Conservation (phyloP, 2,888 invertebrate species). For the Parnassius glacialis region DNA sequence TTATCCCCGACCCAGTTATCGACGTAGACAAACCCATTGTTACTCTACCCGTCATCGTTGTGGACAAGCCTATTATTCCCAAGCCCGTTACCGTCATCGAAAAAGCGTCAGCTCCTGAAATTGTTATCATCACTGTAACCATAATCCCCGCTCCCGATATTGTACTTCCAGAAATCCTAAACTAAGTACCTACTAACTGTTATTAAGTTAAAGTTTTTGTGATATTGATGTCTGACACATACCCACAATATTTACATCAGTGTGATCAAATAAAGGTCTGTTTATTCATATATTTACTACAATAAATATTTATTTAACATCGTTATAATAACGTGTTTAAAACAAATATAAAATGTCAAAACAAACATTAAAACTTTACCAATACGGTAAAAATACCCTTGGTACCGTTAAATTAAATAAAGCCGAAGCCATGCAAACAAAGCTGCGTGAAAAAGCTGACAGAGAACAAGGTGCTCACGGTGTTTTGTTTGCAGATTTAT, state of each 20-base stretch:
- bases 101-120: slow-evolving; percentile 22
- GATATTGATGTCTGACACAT: not conserved
- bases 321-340: too few relatives aligned
- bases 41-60: too few relatives aligned
- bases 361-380: too few relatives aligned
- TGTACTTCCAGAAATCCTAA: slow-evolving; percentile 27
- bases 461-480: too few relatives aligned
- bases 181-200: slow-evolving; percentile 20
- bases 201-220: slow-evolving; percentile 3
- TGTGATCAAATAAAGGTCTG: slow-evolving; percentile 14
- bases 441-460: too few relatives aligned
- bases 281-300: not conserved
- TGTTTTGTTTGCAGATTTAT: too few relatives aligned
- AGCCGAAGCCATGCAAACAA: too few relatives aligned
- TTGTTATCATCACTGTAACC: slow-evolving; percentile 26
- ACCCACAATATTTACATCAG: not conserved
- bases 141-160: slow-evolving; percentile 25
- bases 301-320: too few relatives aligned
- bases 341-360: too few relatives aligned
- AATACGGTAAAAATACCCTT: too few relatives aligned
- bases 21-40: too few relatives aligned
- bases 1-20: not conserved
- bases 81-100: slow-evolving; percentile 24
- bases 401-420: too few relatives aligned
- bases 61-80: slow-evolving; percentile 7